Conservation (phyloP, 2,797 vertebrate genomes). For the Pseudomugil gertrudae region DNA sequence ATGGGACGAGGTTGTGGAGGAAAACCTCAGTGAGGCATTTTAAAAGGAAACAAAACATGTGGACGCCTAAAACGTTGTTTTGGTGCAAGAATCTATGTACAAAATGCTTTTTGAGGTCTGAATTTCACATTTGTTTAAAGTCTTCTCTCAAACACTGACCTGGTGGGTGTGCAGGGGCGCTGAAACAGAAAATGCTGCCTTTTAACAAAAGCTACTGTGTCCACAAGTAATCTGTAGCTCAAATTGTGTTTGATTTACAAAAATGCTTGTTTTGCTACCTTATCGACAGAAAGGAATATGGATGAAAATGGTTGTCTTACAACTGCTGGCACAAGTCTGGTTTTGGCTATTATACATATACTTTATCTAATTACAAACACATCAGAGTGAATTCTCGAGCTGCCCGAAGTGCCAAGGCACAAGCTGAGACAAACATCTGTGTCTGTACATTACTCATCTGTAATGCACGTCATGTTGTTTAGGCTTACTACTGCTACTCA, state of each 20-base stretch:
- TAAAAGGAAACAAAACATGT: conserved; percentile 29
- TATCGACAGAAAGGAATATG: conserved; percentile 44
- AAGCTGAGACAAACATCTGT: conserved; percentile 62
- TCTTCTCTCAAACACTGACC: conserved; percentile 36
- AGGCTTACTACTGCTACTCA: conserved; percentile 38
- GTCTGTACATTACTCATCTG: conserved; percentile 48
- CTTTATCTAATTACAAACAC: conserved; percentile 53
- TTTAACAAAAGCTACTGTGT: conserved; percentile 55
- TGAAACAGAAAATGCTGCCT: conserved; percentile 32
- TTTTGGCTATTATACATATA: conserved; percentile 52
- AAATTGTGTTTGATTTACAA: conserved; percentile 55
- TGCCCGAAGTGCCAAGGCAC: conserved; percentile 78
- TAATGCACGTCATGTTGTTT: conserved; percentile 48
- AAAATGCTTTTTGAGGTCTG: conserved; percentile 54
- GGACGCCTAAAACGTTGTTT: conserved; percentile 44
- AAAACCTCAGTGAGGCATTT: conserved; percentile 34
- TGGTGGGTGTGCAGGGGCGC: conserved; percentile 34
- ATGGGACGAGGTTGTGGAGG: conserved; percentile 22
- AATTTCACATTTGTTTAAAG: conserved; percentile 59
- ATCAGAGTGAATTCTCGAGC: conserved; percentile 63
- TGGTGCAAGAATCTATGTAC: conserved; percentile 50
- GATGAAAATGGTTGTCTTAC: conserved; percentile 46
- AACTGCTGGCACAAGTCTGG: conserved; percentile 62
- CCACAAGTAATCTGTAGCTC: conserved; percentile 52
- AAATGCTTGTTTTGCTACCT: conserved; percentile 54